Conservation (phyloP, 2,888 invertebrate genomes). For the Hydroisotoma schaefferi region DNA sequence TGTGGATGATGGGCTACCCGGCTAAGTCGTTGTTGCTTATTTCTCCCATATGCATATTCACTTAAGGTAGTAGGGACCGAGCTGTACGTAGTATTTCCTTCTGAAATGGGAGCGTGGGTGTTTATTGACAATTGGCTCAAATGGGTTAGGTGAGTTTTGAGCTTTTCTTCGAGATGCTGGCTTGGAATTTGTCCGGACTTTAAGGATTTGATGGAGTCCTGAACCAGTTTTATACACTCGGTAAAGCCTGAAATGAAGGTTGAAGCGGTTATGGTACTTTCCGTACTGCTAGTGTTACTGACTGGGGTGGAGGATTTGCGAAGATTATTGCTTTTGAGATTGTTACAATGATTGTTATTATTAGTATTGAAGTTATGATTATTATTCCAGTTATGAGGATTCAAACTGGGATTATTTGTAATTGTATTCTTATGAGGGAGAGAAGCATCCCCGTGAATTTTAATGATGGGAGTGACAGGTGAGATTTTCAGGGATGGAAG, state of each 20-base stretch:
- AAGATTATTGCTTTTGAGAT: too few relatives aligned
- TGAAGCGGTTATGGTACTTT: not conserved
- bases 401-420: too few relatives aligned
- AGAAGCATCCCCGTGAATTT: too few relatives aligned
- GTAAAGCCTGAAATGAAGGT: conserved; percentile 36
- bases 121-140: conserved; percentile 11
- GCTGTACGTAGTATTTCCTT: too few relatives aligned
- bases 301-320: too few relatives aligned
- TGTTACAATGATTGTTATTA: not conserved
- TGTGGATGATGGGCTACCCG: not conserved
- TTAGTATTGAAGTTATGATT: not conserved
- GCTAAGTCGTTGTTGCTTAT: conserved; percentile 6
- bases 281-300: not conserved
- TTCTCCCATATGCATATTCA: too few relatives aligned
- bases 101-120: too few relatives aligned
- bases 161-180: conserved; percentile 31
- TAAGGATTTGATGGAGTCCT: conserved; percentile 25
- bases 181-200: conserved; percentile 14
- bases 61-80: too few relatives aligned
- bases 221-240: conserved; percentile 41
- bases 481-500: not conserved
- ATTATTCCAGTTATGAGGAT: conserved; percentile 1
- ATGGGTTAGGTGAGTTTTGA: conserved; percentile 37
- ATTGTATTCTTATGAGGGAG: too few relatives aligned
- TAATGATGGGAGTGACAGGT: too few relatives aligned